A percentile compares a stretch with the other conserved stretches of the same genome.
These are phyloP conservation scores for Contarinia nasturtii DNA, from an alignment of 1,140 invertebrate genomes.

Conservation along the genomic window DNA sequence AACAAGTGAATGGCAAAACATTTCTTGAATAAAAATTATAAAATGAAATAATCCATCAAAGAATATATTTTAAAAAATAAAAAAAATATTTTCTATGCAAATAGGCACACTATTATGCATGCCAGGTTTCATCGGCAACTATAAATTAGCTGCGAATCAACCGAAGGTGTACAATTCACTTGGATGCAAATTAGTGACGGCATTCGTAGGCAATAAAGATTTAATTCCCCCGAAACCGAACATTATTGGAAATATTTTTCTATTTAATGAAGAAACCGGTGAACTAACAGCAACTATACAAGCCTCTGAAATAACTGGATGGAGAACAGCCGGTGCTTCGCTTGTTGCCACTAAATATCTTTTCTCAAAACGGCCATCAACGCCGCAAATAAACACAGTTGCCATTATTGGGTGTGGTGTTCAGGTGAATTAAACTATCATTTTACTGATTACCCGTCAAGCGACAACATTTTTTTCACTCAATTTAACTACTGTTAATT, in stretches of 20 bases:
- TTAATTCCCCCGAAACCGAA: constrained; percentile 17
- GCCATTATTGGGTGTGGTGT: constrained; percentile 36
- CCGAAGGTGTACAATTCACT: constrained; percentile 13
- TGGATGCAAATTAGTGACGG: constrained; percentile 28
- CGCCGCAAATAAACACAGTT: constrained; percentile 4
- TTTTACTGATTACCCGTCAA: neutral
- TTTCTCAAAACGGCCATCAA: constrained; percentile 10
- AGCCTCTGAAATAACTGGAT: constrained; percentile 31
- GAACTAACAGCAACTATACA: constrained; percentile 22
- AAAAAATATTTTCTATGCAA: neutral
- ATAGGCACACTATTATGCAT: constrained; percentile 20
- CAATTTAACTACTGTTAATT: neutral
- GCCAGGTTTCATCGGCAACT: constrained; percentile 27
- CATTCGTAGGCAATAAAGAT: constrained; percentile 18
- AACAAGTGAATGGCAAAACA: too few relatives aligned
- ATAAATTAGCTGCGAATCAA: constrained; percentile 4
- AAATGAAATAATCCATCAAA: neutral
- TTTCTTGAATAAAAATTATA: neutral
- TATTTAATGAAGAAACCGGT: constrained; percentile 26
- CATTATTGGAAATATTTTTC: constrained; percentile 25
- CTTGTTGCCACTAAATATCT: constrained; percentile 37
- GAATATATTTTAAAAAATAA: neutral
- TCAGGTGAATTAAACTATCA: constrained; percentile 15
- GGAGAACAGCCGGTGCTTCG: constrained; percentile 38
- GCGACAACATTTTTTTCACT: neutral